phyloP scores from a whole-genome alignment of 2,797 vertebrate genomes.

The Bufotes viridis region DNA sequence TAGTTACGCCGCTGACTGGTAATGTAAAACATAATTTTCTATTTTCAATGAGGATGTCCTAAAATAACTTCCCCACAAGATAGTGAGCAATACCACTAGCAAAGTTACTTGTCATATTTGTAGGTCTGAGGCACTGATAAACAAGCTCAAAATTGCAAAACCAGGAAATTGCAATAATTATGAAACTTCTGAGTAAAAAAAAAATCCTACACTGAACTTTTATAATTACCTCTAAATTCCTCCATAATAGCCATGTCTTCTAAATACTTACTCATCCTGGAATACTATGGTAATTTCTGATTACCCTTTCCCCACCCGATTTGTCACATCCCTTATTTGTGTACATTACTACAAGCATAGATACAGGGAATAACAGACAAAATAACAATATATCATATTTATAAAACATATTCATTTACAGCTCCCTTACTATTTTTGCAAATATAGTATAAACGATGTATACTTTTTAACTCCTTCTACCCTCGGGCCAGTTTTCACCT shows the following conservation, averaged over 20 bases:
- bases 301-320: not conserved
- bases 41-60: not conserved
- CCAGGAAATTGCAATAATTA: conserved; percentile 16
- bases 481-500: too few relatives aligned
- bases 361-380: not conserved
- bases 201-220: not conserved
- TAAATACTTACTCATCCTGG: not conserved
- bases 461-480: too few relatives aligned
- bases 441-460: too few relatives aligned
- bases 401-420: too few relatives aligned
- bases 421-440: too few relatives aligned
- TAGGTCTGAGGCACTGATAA: not conserved
- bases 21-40: not conserved
- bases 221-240: not conserved
- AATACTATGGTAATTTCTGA: not conserved
- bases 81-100: not conserved
- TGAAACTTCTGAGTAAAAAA: not conserved
- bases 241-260: not conserved
- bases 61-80: not conserved
- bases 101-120: not conserved
- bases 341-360: not conserved
- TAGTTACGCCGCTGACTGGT: too few relatives aligned
- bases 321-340: not conserved
- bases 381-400: not conserved
- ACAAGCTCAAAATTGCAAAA: not conserved